phyloP scores from a whole-genome alignment of 2,113 vertebrate genomes.

The Atrichornis clamosus region DNA sequence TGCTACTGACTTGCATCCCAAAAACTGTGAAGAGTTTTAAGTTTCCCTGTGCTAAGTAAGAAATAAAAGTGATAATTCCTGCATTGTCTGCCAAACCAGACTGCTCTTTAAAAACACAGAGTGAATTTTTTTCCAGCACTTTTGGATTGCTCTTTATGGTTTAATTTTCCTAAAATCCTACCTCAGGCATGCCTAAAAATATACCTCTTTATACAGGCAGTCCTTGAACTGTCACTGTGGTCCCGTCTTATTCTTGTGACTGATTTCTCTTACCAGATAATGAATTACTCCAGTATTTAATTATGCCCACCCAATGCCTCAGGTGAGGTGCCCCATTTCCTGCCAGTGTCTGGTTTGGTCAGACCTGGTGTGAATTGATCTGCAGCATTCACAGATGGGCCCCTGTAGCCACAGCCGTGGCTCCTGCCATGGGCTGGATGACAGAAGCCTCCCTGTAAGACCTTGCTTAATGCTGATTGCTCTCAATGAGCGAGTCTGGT shows the following conservation, averaged over 20 bases:
- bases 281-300: rapidly evolving
- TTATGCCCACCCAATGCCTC: background rate
- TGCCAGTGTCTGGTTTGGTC: rapidly evolving
- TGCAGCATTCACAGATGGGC: rapidly evolving
- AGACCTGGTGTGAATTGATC: rapidly evolving
- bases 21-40: rapidly evolving
- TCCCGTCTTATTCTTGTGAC: background rate
- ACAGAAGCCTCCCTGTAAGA: background rate
- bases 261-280: background rate
- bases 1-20: background rate
- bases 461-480: background rate
- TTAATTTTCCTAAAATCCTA: background rate
- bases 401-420: background rate
- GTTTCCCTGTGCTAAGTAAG: background rate
- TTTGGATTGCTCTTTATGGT: background rate
- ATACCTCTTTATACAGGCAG: background rate
- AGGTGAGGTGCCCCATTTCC: background rate
- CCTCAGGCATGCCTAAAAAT: background rate
- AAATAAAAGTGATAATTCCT: background rate
- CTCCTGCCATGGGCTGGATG: no score
- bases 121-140: no score
- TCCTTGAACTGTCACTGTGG: background rate
- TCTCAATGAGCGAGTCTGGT: rapidly evolving
- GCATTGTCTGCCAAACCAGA: background rate
- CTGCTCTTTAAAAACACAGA: background rate